Base-by-base conservation (phyloP, 2,113 vertebrate genomes). In the Pardalotus punctatus region DNA sequence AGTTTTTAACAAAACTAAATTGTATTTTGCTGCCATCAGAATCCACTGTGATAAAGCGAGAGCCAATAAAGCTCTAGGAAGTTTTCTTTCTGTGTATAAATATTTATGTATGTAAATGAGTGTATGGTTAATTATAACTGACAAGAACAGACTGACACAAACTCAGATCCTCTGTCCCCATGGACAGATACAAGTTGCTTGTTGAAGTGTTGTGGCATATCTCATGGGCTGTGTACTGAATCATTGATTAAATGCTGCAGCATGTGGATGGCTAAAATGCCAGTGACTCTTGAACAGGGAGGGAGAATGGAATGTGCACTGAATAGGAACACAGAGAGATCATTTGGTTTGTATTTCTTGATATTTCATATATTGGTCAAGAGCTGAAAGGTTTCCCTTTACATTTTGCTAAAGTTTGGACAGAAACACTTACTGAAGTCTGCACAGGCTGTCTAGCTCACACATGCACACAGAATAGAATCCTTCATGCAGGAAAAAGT, bases 61-160 rank as follows among this genome's bases (percentile, higher is more conserved):
- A 94, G 88, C 96, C 77, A 73, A 93, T 97, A 96, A 96, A 96
- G 62, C 87, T 96, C 72, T 28, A 84, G 91, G 88, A 97, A 97
- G 86, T 88, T 97, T 98, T 95, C 88, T 95, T 93, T 97, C 96
- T 94, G 79, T 95, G 81, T 94, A 98, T 98, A 98, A 98, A 98
- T 98, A 98, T 98, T 98, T 98, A 98, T 98, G 90, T 97, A 96
- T 98, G 95, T 94, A 98, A 97, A 98, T 94, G 88, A 81, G 12
- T 72, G 35, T 94, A 71, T 93, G 72, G 96, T 97, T 98, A 97
- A 98, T 98, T 97, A 96, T 96, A 97, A 97, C 97, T 78, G 78
- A 97, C 88, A 57, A 96, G 96, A 97, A 81, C 93, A 97, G 95
- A 97, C 93, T 98, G 98, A 97, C 97, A 98, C 95, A 93, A 97